Conservation (phyloP, 2,888 invertebrate species). For the Frankliniella intonsa region DNA sequence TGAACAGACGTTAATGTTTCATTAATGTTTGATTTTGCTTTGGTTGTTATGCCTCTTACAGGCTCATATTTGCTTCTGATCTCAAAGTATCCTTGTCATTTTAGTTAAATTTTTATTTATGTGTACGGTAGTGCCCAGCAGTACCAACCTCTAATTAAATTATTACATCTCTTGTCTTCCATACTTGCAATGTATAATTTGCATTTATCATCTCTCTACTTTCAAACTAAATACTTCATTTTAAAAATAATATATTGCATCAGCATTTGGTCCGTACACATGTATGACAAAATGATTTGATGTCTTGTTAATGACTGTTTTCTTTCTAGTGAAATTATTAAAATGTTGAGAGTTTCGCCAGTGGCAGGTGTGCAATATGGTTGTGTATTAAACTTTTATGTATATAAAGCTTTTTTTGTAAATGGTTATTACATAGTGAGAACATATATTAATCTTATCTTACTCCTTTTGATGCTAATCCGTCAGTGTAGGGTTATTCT, state of each 20-base stretch:
- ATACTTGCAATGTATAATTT: neutral
- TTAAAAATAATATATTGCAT: neutral
- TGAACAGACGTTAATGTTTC: neutral
- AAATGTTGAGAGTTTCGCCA: neutral
- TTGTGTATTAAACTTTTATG: neutral
- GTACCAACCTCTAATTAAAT: neutral
- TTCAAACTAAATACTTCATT: neutral
- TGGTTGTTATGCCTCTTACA: neutral
- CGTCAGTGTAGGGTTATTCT: too few relatives aligned
- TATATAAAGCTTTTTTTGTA: neutral
- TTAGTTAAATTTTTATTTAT: conserved; percentile 8
- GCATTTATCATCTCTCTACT: neutral
- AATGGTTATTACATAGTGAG: neutral
- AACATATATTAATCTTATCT: too few relatives aligned
- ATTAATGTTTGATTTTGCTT: too few relatives aligned
- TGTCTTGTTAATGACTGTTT: conserved; percentile 2
- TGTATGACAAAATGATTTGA: neutral
- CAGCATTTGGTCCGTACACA: neutral
- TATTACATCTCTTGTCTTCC: neutral
- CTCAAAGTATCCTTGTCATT: conserved; percentile 25
- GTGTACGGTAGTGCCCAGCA: neutral
- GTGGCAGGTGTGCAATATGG: conserved; percentile 22
- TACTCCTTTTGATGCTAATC: too few relatives aligned
- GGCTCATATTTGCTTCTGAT: conserved; percentile 14
- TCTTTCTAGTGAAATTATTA: neutral